Conservation (phyloP, 35 echinoderm and acorn worm genomes). For the Holothuria glaberrima region DNA sequence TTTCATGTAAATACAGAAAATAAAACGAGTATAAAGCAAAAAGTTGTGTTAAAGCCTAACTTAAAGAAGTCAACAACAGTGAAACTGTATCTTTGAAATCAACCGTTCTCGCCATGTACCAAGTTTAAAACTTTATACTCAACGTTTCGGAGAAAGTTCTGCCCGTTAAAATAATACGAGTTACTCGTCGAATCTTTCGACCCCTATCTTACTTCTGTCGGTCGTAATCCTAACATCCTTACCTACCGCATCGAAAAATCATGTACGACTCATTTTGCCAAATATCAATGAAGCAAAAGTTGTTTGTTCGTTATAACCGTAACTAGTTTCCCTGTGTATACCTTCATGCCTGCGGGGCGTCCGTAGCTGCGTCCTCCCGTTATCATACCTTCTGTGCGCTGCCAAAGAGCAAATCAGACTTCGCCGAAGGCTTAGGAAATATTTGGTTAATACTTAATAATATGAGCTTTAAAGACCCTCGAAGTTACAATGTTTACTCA, state of each 20-base stretch:
- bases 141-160: too few species aligned
- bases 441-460: slow-evolving; percentile 65
- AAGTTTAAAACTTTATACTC: too few species aligned
- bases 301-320: slow-evolving; percentile 36
- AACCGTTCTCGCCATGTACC: too few species aligned
- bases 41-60: too few species aligned
- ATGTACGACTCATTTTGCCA: slow-evolving; percentile 17
- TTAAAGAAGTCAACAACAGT: too few species aligned
- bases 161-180: too few species aligned
- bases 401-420: neutral
- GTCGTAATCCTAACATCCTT: neutral
- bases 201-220: too few species aligned
- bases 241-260: slow-evolving; percentile 46
- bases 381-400: neutral
- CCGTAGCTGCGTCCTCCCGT: too few species aligned
- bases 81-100: too few species aligned
- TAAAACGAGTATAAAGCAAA: too few species aligned
- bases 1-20: too few species aligned
- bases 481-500: slow-evolving; percentile 42
- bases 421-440: slow-evolving; percentile 47
- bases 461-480: slow-evolving; percentile 46
- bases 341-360: slow-evolving; percentile 21
- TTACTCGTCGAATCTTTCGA: too few species aligned
- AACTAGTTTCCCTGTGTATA: slow-evolving; percentile 26
- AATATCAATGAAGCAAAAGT: slow-evolving; percentile 30